phyloP scores from a whole-genome alignment of 2,113 vertebrate genomes.

The Pangasianodon hypophthalmus region DNA sequence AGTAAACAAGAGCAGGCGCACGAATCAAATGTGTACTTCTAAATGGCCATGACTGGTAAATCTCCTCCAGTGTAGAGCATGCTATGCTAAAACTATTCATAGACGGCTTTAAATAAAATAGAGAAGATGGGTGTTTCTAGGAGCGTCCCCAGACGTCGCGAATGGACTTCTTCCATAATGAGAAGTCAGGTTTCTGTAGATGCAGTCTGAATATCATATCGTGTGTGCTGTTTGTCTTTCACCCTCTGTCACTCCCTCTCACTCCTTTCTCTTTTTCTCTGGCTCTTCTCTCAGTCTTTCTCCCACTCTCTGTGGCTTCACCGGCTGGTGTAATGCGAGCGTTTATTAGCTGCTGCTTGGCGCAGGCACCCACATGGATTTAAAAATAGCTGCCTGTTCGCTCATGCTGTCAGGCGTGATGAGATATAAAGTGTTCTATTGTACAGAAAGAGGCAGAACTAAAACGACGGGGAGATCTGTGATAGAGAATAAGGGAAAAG shows the following conservation, averaged over 20 bases:
- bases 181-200: slow-evolving; percentile 41
- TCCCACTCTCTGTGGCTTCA: slow-evolving; percentile 14
- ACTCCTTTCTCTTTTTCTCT: not conserved
- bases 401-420: slow-evolving; percentile 71
- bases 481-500: not conserved
- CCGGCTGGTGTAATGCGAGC: slow-evolving; percentile 55
- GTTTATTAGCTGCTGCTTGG: slow-evolving; percentile 67
- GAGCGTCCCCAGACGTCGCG: slow-evolving; percentile 15
- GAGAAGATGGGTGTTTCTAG: slow-evolving; percentile 48
- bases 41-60: slow-evolving; percentile 42
- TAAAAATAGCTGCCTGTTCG: slow-evolving; percentile 76
- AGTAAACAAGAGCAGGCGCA: not conserved
- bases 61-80: slow-evolving; percentile 30
- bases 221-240: slow-evolving; percentile 36
- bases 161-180: slow-evolving; percentile 47
- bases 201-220: slow-evolving; percentile 40
- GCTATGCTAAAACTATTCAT: slow-evolving; percentile 56
- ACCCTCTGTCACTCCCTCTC: slow-evolving; percentile 10
- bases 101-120: slow-evolving; percentile 63
- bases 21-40: slow-evolving; percentile 18
- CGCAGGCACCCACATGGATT: slow-evolving; percentile 71
- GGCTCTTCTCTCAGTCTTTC: not conserved
- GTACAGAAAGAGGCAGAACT: slow-evolving; percentile 59
- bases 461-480: slow-evolving; percentile 63
- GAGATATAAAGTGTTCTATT: slow-evolving; percentile 71